Evolutionary conservation across 2,888 invertebrate genomes (phyloP), one percentile per base, ranked within the genome.

Genomic region (Hoplodrina blanda): DNA sequence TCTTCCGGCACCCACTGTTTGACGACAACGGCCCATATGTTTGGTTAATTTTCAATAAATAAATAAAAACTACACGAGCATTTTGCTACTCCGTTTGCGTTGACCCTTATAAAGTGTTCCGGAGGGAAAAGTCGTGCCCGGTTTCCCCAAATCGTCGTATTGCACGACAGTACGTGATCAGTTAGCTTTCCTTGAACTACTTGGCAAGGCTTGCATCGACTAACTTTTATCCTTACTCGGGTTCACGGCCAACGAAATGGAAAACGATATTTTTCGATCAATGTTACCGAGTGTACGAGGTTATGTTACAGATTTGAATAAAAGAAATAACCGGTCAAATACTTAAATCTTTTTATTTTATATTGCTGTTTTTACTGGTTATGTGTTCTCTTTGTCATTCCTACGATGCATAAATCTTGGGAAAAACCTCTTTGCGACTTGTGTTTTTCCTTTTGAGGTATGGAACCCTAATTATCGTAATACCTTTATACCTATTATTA

Each of bases 181-280:
- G 25, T 65, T 57, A 13, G 52, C 52, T 80, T 49, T 37, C 62
- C 55, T 68, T 61, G 59, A 59, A 62, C 62, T 81, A 53, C 54
- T 81, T 77, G 77, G 77, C 77, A 77, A n/a, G 25, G 17, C 62
- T 70, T 77, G 71, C 33, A 64, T 62, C 25, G 33, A 1, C 61
- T 50, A 37, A 49, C 49, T 54, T 7, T 49, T 33, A 67, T 75
- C 37, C 57, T 55, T 20, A 33, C 69, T 62, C 25, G 25, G 52
- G 69, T 76, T 69, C 76, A 80, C 56, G 80, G 69, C 41, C 62
- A 60, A 49, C 11, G 33, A 75, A 62, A 76, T 52, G 11, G 46
- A 76, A 66, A 67, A 54, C 50, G 44, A 53, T 4, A 17, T 49
- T 49, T 62, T 54, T 33, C 10, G 30, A 3, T 10, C 41, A 33